Percentiles rank a stretch among this genome's conserved stretches.
Evolutionary conservation across 2,113 vertebrate species (phyloP).

Genomic region (Cranoglanis bouderius): DNA sequence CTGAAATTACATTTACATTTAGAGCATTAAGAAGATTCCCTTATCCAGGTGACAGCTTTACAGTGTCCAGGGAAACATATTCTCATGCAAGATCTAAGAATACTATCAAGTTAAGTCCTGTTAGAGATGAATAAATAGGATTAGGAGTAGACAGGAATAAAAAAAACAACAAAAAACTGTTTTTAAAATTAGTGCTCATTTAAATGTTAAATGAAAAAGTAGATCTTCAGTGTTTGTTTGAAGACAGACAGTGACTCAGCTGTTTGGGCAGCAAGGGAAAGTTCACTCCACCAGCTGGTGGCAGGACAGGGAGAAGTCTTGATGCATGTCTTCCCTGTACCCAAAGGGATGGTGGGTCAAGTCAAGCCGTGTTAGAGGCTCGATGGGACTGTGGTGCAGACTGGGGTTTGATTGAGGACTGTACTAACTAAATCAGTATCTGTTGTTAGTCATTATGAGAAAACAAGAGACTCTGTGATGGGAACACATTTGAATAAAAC

Average conservation of each 20-base stretch:
- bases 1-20: neutral
- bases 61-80: neutral
- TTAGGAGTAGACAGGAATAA: too few species aligned
- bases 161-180: too few species aligned
- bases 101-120: neutral
- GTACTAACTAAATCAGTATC: too few species aligned
- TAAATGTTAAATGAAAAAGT: neutral
- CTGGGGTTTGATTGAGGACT: neutral
- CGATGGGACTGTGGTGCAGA: neutral
- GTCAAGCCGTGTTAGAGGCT: neutral
- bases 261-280: neutral
- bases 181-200: neutral
- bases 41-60: neutral
- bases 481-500: neutral
- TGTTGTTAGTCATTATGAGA: neutral
- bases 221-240: neutral
- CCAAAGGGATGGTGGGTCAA: neutral
- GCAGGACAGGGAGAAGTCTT: neutral
- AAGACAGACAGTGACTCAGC: neutral
- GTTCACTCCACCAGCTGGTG: slow-evolving; percentile 8
- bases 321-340: neutral
- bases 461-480: neutral
- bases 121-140: too few species aligned
- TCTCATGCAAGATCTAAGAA: neutral
- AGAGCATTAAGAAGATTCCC: neutral